Percentiles rank a stretch among this genome's conserved stretches.
These are phyloP conservation scores for Callocephalon fimbriatum DNA, from an alignment of 2,113 vertebrate genomes.

Conservation along the genomic window DNA sequence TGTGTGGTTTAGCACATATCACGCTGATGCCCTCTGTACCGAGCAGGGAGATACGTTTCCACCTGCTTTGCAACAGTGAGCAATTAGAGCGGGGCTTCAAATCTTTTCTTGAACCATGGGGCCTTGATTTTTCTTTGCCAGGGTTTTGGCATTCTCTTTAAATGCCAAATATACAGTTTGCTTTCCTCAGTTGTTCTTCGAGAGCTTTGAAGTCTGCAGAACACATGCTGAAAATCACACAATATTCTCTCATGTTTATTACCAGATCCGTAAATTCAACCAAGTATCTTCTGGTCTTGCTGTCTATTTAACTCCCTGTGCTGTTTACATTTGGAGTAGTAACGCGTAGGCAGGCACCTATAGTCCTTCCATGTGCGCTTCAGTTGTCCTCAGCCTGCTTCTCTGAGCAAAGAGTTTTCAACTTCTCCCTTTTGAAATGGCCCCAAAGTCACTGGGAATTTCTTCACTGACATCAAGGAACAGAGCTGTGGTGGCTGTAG, in stretches of 20 bases:
- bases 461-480: too few species aligned
- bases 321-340: background rate
- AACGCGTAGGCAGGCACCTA: accelerated
- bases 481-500: too few species aligned
- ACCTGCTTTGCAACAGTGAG: background rate
- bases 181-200: background rate
- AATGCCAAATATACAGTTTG: background rate
- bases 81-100: background rate
- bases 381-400: background rate
- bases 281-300: background rate
- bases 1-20: background rate
- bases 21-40: accelerated
- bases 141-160: background rate
- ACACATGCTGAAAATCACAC: background rate
- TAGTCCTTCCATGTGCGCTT: background rate
- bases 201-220: background rate
- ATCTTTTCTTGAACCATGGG: background rate
- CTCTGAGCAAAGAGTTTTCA: background rate
- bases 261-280: background rate
- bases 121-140: background rate
- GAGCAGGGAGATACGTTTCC: accelerated
- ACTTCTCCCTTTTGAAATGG: background rate
- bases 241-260: background rate
- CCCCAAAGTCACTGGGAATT: too few species aligned
- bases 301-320: background rate